Percentiles rank a stretch among this genome's conserved stretches.
These are phyloP conservation scores for Prolemur simus DNA, from an alignment of 2,113 vertebrate genomes.

Conservation along the genomic window DNA sequence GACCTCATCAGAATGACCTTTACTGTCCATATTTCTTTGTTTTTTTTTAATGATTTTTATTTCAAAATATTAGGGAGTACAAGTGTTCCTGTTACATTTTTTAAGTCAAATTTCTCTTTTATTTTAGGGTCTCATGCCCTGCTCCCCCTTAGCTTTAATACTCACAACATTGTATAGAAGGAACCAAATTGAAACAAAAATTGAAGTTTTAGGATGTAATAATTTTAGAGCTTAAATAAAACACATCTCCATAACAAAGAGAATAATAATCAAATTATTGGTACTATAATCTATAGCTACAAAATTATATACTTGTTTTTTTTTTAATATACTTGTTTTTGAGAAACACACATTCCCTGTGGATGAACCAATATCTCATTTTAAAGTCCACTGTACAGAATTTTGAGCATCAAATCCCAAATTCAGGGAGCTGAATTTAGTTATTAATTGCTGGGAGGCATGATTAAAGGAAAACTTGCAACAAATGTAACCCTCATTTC, in stretches of 20 bases:
- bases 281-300: background rate
- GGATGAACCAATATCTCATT: background rate
- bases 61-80: too few species aligned
- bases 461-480: conserved; percentile 21
- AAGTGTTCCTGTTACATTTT: too few species aligned
- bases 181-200: conserved; percentile 47
- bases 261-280: background rate
- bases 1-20: background rate
- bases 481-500: background rate
- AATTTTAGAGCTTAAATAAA: conserved; percentile 39
- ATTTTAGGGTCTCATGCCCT: background rate
- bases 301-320: conserved; percentile 36
- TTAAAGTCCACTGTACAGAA: background rate
- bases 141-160: background rate
- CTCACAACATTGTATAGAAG: conserved; percentile 17
- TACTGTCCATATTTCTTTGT: background rate
- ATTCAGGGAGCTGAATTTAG: background rate
- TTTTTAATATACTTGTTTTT: conserved; percentile 31
- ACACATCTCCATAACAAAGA: background rate
- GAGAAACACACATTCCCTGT: background rate
- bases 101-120: conserved; percentile 31
- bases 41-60: too few species aligned
- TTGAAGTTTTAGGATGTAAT: conserved; percentile 24
- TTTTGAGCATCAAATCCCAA: conserved; percentile 16
- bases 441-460: background rate